A percentile compares a stretch with the other conserved stretches of the same genome.
These are phyloP conservation scores for Aphidoletes aphidimyza DNA, from an alignment of 2,888 invertebrate genomes.

Conservation along the genomic window DNA sequence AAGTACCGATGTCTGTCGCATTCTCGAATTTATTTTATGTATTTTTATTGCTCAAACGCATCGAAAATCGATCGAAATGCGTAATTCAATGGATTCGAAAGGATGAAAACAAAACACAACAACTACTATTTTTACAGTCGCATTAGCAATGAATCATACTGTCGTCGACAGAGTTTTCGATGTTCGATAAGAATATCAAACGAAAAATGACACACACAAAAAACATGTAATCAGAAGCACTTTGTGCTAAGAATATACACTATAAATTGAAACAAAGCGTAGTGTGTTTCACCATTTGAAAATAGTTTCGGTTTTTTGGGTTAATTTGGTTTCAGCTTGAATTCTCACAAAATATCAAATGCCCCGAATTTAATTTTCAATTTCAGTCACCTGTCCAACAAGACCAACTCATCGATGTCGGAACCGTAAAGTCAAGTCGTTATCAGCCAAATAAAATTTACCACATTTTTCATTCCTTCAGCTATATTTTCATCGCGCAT, in stretches of 20 bases:
- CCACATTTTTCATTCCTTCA: neutral
- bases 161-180: constrained; percentile 14
- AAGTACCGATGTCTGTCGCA: constrained; percentile 26
- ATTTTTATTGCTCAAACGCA: constrained; percentile 4
- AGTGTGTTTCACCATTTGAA: too few species aligned
- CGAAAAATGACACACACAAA: neutral
- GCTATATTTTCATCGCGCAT: neutral
- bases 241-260: neutral
- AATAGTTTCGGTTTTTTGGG: too few species aligned
- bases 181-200: neutral
- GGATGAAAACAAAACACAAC: neutral
- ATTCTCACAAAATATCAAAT: too few species aligned
- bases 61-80: constrained; percentile 43
- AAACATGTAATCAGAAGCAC: constrained; percentile 46
- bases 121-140: constrained; percentile 8
- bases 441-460: constrained; percentile 14
- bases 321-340: too few species aligned
- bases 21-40: constrained; percentile 40
- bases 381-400: neutral
- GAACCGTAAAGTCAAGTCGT: neutral
- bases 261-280: too few species aligned
- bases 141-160: constrained; percentile 47
- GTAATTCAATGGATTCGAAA: neutral
- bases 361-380: too few species aligned
- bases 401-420: neutral